phyloP scores from a whole-genome alignment of 2,888 invertebrate species.

The Caenorhabditis doughertyi region DNA sequence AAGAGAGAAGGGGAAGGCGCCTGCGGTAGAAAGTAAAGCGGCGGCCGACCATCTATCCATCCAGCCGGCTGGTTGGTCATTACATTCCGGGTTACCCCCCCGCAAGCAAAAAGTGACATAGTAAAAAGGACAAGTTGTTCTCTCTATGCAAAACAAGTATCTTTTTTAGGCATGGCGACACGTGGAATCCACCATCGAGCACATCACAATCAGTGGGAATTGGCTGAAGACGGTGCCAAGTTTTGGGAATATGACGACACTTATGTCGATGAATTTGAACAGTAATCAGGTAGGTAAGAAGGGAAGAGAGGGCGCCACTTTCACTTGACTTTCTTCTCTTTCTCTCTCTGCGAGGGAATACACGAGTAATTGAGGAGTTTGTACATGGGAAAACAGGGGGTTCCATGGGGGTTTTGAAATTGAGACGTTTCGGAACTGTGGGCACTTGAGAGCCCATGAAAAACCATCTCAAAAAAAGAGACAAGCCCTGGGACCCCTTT shows the following conservation, averaged over 20 bases:
- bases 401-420: no score
- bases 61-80: slow-evolving; percentile 25
- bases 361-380: neutral
- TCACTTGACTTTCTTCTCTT: no score
- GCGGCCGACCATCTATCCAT: no score
- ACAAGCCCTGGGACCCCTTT: no score
- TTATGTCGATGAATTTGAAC: slow-evolving; percentile 70
- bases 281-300: slow-evolving; percentile 67
- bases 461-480: no score
- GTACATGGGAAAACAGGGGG: no score
- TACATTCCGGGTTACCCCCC: slow-evolving; percentile 34
- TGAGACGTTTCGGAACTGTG: no score
- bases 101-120: slow-evolving; percentile 19
- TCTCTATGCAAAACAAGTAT: no score
- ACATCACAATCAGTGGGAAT: slow-evolving; percentile 73
- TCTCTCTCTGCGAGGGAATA: no score
- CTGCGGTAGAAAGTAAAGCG: no score
- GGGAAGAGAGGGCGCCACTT: slow-evolving; percentile 5
- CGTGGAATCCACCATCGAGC: slow-evolving; percentile 52
- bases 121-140: no score
- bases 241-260: slow-evolving; percentile 67
- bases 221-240: slow-evolving; percentile 72
- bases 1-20: slow-evolving; percentile 38
- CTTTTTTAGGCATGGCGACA: slow-evolving; percentile 59
- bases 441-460: no score